Evolutionary conservation across 2,113 vertebrate genomes (phyloP).

Genomic region (Neogale vison): DNA sequence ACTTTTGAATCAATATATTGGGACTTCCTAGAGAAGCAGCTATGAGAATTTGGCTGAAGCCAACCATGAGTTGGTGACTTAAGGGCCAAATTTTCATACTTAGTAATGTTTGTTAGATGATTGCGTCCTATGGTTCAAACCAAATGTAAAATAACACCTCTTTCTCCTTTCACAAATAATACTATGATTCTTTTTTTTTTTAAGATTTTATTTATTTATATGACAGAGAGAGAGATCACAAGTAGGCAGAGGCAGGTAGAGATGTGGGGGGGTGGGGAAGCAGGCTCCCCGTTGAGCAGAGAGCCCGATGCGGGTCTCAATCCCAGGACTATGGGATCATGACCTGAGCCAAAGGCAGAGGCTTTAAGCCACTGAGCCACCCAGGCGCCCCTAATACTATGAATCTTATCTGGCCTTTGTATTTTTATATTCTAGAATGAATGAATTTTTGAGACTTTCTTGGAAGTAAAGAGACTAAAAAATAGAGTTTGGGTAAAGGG

Average conservation of each 20-base stretch:
- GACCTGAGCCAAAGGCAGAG: too few relatives aligned
- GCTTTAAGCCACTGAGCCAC: too few relatives aligned
- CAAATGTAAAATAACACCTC: background rate
- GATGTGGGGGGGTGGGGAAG: too few relatives aligned
- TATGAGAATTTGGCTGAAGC: background rate
- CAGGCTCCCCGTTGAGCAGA: too few relatives aligned
- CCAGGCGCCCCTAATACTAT: background rate
- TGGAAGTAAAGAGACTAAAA: background rate
- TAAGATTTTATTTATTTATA: too few relatives aligned
- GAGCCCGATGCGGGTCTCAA: too few relatives aligned
- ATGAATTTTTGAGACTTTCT: background rate
- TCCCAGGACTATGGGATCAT: too few relatives aligned
- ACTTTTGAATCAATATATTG: background rate
- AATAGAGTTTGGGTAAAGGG: background rate
- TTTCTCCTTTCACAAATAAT: background rate
- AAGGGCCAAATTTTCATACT: background rate
- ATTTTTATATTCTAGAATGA: conserved; percentile 1
- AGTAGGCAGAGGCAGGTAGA: too few relatives aligned
- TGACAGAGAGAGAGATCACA: too few relatives aligned
- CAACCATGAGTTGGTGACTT: background rate
- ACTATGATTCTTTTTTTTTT: background rate
- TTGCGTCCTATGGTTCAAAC: background rate
- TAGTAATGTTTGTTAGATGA: background rate
- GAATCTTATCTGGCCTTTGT: background rate
- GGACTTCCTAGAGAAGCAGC: background rate